Percentiles rank a stretch among this genome's conserved stretches.
Evolutionary conservation across 2,113 vertebrate genomes (phyloP).

Genomic region (Pseudolaguvia tuberculata): DNA sequence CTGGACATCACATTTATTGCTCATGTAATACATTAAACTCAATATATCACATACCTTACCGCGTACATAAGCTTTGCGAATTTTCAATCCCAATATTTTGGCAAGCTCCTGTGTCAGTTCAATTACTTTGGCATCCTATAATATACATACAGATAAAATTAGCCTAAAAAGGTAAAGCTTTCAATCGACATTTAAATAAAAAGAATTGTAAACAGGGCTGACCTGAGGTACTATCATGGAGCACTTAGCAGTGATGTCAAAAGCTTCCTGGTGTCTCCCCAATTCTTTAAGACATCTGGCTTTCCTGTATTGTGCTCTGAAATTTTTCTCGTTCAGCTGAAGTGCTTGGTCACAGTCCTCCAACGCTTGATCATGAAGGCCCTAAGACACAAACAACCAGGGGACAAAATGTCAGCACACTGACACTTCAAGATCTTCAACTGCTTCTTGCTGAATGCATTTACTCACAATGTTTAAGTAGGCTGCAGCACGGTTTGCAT

Average conservation of each 20-base stretch:
- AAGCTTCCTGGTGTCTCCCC: slow-evolving; percentile 84
- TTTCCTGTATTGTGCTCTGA: slow-evolving; percentile 87
- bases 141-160: not conserved
- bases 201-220: slow-evolving; percentile 34
- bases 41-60: slow-evolving; percentile 74
- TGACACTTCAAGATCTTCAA: not conserved
- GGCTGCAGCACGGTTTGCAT: slow-evolving; percentile 88
- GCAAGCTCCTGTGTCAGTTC: slow-evolving; percentile 92
- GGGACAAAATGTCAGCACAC: not conserved
- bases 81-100: slow-evolving; percentile 91
- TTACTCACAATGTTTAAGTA: slow-evolving; percentile 83
- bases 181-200: not conserved
- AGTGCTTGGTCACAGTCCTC: slow-evolving; percentile 87
- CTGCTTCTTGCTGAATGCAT: not conserved
- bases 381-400: slow-evolving; percentile 63
- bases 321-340: slow-evolving; percentile 80
- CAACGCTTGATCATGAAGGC: slow-evolving; percentile 80
- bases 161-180: not conserved
- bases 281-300: slow-evolving; percentile 84
- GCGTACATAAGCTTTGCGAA: slow-evolving; percentile 93
- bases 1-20: not conserved
- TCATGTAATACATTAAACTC: not conserved
- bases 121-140: slow-evolving; percentile 88
- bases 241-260: slow-evolving; percentile 91
- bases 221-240: slow-evolving; percentile 92